Evolutionary conservation across 2,797 vertebrate genomes (phyloP).

Genomic region (Megalops cyprinoides): DNA sequence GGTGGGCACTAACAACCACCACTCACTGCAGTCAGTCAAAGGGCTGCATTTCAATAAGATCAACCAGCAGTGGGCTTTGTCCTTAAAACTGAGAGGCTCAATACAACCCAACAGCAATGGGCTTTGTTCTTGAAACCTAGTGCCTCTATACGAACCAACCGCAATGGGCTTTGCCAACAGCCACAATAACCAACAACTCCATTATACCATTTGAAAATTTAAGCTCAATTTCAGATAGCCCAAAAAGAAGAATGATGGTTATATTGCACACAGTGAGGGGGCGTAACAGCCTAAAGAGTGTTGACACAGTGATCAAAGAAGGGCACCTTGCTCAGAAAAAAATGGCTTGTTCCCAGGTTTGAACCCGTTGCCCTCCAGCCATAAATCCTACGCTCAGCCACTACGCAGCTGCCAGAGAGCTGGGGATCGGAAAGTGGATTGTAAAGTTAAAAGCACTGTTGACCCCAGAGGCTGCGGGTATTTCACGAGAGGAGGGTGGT

Average conservation of each 20-base stretch:
- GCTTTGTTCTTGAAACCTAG: not conserved
- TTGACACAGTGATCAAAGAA: not conserved
- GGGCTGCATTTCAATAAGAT: not conserved
- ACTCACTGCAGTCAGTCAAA: not conserved
- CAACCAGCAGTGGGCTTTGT: not conserved
- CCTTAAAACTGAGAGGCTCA: too few species aligned
- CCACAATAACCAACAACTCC: too few species aligned
- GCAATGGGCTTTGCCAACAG: too few species aligned
- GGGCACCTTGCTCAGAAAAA: not conserved
- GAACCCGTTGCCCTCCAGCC: slow-evolving; percentile 15
- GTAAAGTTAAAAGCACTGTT: not conserved
- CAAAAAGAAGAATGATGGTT: not conserved
- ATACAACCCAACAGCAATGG: not conserved
- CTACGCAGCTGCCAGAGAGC: not conserved
- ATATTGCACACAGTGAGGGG: not conserved
- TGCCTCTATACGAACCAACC: too few species aligned
- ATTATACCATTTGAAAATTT: too few species aligned
- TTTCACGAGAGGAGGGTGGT: not conserved
- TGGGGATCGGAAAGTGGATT: slow-evolving; percentile 3
- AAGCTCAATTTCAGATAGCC: not conserved
- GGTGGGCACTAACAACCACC: not conserved
- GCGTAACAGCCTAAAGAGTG: not conserved
- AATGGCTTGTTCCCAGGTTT: not conserved
- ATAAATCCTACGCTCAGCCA: not conserved
- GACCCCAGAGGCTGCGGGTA: not conserved